These are phyloP conservation scores for Didymodactylos carnosus DNA, from an alignment of 2,888 invertebrate species.

Conservation along the genomic window DNA sequence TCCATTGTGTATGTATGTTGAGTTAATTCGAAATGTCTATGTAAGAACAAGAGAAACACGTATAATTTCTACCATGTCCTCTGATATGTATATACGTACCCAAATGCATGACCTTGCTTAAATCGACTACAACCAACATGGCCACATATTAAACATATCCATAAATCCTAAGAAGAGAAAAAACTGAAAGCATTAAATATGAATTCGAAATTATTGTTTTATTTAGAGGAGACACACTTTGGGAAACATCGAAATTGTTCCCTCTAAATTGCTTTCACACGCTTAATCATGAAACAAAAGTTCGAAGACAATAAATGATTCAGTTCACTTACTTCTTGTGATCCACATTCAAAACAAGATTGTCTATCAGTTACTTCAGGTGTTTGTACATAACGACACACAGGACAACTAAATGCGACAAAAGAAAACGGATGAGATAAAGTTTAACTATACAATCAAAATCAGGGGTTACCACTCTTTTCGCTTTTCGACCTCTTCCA, in stretches of 20 bases:
- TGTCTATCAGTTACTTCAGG: constrained; percentile 55
- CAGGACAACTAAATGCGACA: constrained; percentile 56
- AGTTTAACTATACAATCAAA: not conserved
- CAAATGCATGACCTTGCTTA: constrained; percentile 59
- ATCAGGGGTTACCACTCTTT: no score
- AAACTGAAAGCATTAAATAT: not conserved
- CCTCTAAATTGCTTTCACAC: not conserved
- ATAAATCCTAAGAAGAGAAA: constrained; percentile 42
- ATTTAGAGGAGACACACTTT: no score
- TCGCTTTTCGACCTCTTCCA: no score
- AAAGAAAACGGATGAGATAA: not conserved
- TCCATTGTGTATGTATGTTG: constrained; percentile 70
- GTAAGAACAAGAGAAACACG: not conserved
- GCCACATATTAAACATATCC: constrained; percentile 97
- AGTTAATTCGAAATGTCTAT: constrained; percentile 71
- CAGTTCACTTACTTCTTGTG: constrained; percentile 29
- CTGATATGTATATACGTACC: not conserved
- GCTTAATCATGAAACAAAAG: no score
- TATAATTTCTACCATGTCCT: no score
- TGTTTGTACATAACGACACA: constrained; percentile 72
- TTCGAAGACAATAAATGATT: no score
- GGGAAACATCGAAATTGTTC: not conserved
- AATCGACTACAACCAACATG: constrained; percentile 91
- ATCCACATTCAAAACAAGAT: constrained; percentile 49
- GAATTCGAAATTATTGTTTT: not conserved